Percentiles rank a stretch among this genome's conserved stretches.
phyloP scores from a whole-genome alignment of 2,113 vertebrate genomes.

The Scalopus aquaticus region DNA sequence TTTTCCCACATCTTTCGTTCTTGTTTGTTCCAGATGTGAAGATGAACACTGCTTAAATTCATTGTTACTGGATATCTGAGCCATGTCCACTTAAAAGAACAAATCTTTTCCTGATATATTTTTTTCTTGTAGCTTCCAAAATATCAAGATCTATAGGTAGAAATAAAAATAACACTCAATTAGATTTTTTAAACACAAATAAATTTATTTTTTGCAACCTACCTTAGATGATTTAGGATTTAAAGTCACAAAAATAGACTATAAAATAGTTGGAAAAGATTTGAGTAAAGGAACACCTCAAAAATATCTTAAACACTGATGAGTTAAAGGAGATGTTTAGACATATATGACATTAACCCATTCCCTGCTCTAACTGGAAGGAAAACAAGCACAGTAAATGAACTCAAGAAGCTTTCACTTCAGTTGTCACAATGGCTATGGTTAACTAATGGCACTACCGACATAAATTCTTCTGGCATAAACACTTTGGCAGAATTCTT shows the following conservation, averaged over 20 bases:
- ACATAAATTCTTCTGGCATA: not conserved
- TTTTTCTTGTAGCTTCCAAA: constrained; percentile 63
- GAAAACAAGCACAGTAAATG: constrained; percentile 7
- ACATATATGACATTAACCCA: constrained; percentile 1
- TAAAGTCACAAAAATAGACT: constrained; percentile 35
- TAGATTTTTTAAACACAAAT: constrained; percentile 47
- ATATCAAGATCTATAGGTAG: constrained; percentile 77
- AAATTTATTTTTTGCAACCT: constrained; percentile 46
- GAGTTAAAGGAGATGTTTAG: constrained; percentile 10
- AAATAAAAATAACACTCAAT: constrained; percentile 60
- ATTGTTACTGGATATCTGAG: constrained; percentile 95
- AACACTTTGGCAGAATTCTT: constrained; percentile 29
- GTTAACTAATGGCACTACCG: constrained; percentile 20
- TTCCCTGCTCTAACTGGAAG: constrained; percentile 4
- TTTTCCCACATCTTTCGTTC: constrained; percentile 93
- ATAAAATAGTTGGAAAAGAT: constrained; percentile 28
- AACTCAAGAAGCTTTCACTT: constrained; percentile 21
- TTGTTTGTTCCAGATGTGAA: constrained; percentile 78
- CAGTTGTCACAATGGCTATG: not conserved
- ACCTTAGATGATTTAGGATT: not conserved
- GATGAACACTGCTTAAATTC: constrained; percentile 90
- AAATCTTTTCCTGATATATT: constrained; percentile 52
- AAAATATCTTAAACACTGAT: not conserved
- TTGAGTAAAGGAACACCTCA: not conserved
- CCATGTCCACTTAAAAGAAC: constrained; percentile 91